phyloP scores from a whole-genome alignment of 2,888 invertebrate genomes.

The Agrilus mali region DNA sequence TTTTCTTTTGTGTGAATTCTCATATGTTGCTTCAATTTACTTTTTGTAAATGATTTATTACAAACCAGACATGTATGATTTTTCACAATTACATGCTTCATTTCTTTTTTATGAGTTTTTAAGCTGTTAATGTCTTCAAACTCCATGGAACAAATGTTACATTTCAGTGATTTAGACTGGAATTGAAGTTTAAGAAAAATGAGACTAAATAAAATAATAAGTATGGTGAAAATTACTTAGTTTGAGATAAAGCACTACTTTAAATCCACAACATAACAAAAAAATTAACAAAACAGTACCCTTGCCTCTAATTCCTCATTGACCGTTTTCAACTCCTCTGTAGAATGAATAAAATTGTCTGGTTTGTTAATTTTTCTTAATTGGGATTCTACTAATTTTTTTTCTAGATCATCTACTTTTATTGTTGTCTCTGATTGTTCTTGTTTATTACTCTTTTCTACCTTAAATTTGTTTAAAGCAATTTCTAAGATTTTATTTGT shows the following conservation, averaged over 20 bases:
- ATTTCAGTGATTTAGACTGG: neutral
- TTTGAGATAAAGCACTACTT: no score
- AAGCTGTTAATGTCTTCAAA: constrained; percentile 1
- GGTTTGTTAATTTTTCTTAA: neutral
- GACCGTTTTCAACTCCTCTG: neutral
- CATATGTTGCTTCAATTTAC: constrained; percentile 18
- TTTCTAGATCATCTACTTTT: neutral
- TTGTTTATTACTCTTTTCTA: neutral
- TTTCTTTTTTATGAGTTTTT: constrained; percentile 3
- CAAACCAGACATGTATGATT: constrained; percentile 9
- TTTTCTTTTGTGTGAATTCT: constrained; percentile 30
- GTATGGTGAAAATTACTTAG: no score
- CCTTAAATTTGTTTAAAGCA: neutral
- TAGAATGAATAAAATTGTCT: neutral
- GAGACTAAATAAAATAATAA: no score
- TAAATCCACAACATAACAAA: no score
- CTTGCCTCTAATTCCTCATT: no score
- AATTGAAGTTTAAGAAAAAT: no score
- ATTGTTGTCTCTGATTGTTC: neutral
- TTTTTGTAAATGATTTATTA: constrained; percentile 8
- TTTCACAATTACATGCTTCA: constrained; percentile 5
- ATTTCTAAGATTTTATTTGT: neutral
- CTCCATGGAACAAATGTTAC: constrained; percentile 2
- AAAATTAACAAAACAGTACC: no score
- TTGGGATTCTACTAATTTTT: neutral